Evolutionary conservation across 2,113 vertebrate species (phyloP).

Genomic region (Ahaetulla prasina): DNA sequence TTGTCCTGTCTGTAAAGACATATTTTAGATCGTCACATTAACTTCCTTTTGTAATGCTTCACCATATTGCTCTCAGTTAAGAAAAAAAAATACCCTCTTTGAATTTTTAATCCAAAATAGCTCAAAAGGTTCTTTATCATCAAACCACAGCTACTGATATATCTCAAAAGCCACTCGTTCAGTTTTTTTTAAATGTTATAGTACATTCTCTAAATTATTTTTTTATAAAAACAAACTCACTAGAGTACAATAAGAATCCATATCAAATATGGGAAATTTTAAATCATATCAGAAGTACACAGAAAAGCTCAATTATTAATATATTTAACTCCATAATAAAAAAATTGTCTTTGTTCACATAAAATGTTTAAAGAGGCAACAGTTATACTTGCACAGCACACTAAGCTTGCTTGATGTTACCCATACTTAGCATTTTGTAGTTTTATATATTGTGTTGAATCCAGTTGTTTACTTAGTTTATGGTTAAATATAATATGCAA

Average conservation of each 20-base stretch:
- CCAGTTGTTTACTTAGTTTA: neutral
- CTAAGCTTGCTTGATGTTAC: neutral
- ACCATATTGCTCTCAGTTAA: neutral
- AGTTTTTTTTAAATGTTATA: neutral
- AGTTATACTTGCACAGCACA: neutral
- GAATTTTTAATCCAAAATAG: neutral
- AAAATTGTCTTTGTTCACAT: neutral
- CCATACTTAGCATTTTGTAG: neutral
- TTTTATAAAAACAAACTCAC: neutral
- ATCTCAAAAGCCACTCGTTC: neutral
- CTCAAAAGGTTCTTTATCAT: neutral
- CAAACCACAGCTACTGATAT: neutral
- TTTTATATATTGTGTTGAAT: neutral
- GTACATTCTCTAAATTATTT: neutral
- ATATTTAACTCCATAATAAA: neutral
- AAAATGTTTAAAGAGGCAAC: neutral
- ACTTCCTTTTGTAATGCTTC: neutral
- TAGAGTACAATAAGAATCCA: neutral
- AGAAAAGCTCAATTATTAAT: neutral
- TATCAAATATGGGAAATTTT: neutral
- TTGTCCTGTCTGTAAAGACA: neutral
- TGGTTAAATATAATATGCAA: neutral
- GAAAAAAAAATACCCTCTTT: neutral
- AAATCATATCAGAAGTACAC: neutral
- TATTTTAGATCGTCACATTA: neutral